A percentile compares a stretch with the other conserved stretches of the same genome.
phyloP scores from a whole-genome alignment of 2,113 vertebrate species.

The Dromaius novaehollandiae region DNA sequence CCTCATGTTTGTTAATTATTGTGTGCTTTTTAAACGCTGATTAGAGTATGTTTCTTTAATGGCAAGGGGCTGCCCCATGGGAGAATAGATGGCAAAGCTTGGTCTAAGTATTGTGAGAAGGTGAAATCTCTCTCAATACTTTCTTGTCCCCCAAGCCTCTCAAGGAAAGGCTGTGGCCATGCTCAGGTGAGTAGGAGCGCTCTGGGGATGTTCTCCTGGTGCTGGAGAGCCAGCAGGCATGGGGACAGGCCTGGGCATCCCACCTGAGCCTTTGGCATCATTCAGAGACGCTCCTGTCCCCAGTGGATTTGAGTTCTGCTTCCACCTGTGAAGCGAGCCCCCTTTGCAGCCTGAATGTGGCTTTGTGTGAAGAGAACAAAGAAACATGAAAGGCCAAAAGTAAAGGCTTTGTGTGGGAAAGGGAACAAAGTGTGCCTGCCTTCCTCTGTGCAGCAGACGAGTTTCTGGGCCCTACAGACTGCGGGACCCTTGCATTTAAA shows the following conservation, averaged over 20 bases:
- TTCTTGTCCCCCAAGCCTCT: background rate
- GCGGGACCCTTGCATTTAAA: constrained; percentile 25
- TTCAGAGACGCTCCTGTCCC: background rate
- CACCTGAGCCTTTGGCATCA: background rate
- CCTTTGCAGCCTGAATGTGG: background rate
- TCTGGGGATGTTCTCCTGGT: background rate
- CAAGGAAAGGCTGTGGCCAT: background rate
- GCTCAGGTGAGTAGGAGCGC: background rate
- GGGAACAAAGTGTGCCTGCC: constrained; percentile 43
- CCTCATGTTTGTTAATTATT: constrained; percentile 34
- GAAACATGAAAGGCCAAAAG: constrained; percentile 33
- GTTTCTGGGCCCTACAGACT: constrained; percentile 16
- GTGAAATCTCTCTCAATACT: accelerated
- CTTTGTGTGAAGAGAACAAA: constrained; percentile 54
- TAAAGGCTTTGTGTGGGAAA: constrained; percentile 34
- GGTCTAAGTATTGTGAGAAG: accelerated
- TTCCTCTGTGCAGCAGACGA: background rate
- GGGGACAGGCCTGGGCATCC: background rate
- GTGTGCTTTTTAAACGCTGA: constrained; percentile 7
- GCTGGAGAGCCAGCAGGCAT: background rate
- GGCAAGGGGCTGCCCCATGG: background rate
- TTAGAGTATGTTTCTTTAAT: background rate
- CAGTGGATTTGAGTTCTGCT: background rate
- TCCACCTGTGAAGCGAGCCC: background rate
- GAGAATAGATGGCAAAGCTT: background rate